Base-by-base conservation (phyloP, 1,140 invertebrate species). In the Drosophila prosaltans region DNA sequence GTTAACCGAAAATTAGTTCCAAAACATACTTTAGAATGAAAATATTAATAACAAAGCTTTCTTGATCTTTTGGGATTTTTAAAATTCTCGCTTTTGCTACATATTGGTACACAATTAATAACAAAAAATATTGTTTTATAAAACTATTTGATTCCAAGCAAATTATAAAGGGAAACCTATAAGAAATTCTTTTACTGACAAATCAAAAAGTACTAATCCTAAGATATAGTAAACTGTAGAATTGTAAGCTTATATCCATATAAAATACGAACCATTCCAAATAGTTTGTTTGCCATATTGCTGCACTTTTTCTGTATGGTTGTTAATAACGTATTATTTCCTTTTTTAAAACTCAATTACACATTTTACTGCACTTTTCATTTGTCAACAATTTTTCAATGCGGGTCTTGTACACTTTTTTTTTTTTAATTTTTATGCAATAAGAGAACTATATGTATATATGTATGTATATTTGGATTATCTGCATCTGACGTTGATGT, bases 401-500 rank as follows among this genome's bases (percentile, higher is more conserved):
- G 36, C 57, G 57, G 57, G 57, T 43, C 24, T 62, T 61, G 8
- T 24, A 39, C 36, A 61, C 30, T 60, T 40, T 60, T 9, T 16
- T 16, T 36, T 36, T 40, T 60, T 60, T 10, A 26, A 36, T 36
- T 36, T 60, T 60, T 60, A 39, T 51, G 60, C n/a, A 41, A 21
- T 43, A 48, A 8, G 11, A 64, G 30, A 64, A 24, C 45, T 30
- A 43, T 28, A 65, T 51, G 26, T 51, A 26, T 51, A 51, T 51
- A n/a, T 48, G 0, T 48, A 24, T 51, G 1, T 51, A 51, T 10
- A 21, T 48, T 40, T 28, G 21, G 24, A 66, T 57, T 51, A 65
- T 65, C 41, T 78, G 58, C 36, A 65, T 54, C 41, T 78, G 51
- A 32, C 39, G 61, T 16, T 16, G 68, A 72, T 68, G 64, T 72